Base-by-base conservation (phyloP, 2,113 vertebrate genomes). In the Mastomys coucha region DNA sequence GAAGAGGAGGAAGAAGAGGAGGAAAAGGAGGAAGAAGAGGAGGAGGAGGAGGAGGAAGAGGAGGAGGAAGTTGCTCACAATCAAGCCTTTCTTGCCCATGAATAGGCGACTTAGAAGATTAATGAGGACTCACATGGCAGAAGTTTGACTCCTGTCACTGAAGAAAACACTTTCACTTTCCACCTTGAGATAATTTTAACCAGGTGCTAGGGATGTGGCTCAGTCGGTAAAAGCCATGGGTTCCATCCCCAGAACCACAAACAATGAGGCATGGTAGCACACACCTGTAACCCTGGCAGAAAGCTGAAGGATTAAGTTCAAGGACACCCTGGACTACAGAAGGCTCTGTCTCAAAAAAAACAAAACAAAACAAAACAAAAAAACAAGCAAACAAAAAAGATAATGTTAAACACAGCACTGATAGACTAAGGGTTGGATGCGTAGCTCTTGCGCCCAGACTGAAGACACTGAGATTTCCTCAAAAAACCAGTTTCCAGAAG, bases 401-500 rank as follows among this genome's bases (percentile, higher is more conserved):
- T 9, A 31, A 65, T 53, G 53, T 94, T 72, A 65, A 90, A 91
- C 28, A 5, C 73, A 51, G 67, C 28, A 19, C 8, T 78, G 10
- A n/a, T 3, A 80, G 75, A 63, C 24, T 42, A 14, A 91, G 24
- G 9, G 10, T 39, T 19, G 16, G 73, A 53, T 7, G 0, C 1
- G 7, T 7, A 28, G 75, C 7, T 85, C 45, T 92, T 70, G 12
- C 16, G 28, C 67, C 69, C 65, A 51, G 39, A 53, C 51, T 28
- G 51, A 72, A 81, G n/a, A 67, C 65, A 24, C n/a, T 9, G n/a
- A 88, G 76, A 89, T 65, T 80, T 73, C 60, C 86, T 58, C 42
- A 3, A 16, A 90, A 11, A 75, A n/a, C 88, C 95, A 90, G 65
- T 45, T 9, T 95, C 56, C 65, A 73, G 69, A 92, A 96, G 85